Base-by-base conservation (phyloP, 1,140 invertebrate genomes). In the Drosophila truncata region DNA sequence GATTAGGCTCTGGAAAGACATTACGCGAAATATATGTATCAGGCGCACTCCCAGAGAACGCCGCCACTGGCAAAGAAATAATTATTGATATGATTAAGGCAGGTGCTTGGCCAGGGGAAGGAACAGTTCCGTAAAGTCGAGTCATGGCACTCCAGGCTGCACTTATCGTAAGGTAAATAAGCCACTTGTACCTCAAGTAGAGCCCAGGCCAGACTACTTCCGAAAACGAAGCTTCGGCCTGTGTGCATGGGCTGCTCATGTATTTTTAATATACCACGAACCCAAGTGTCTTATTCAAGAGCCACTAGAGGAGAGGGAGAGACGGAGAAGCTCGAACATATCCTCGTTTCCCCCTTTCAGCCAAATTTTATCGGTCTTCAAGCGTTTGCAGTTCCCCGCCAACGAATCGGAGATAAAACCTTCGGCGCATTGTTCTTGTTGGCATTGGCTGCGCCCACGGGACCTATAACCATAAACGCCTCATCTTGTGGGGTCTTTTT, bases 81-180 rank as follows among this genome's bases (percentile, higher is more conserved):
- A 80, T 87, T 80, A 87, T 83, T 88, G 82, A 80, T 88, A 78
- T 87, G 83, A 78, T 87, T 88, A 88, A 33, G 41, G 23, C 33
- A 33, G 14, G 25, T 9, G 31, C 7, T 9, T 13, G 29, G 42
- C 23, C 41, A 18, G 31, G 1, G 63, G 23, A 10, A 5, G 25
- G 29, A 18, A 13, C 47, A 52, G 33, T 23, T 44, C 18, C 27
- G 37, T 42, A 58, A 73, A 54, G 71, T 75, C 59, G 67, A 81
- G 78, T 79, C 85, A 87, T 87, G 65, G 73, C 85, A 87, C 84
- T 87, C 80, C 80, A 80, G 85, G 78, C 84, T 87, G 80, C 84
- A 87, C 84, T 87, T 90, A 90, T 88, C 80, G 67, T 84, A 80
- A 87, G 84, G 84, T 90, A 87, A 88, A 87, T 87, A 84, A 87